Evolutionary conservation across 2,113 vertebrate species (phyloP), one percentile per base, ranked within the genome.

Genomic region (Istiophorus platypterus): DNA sequence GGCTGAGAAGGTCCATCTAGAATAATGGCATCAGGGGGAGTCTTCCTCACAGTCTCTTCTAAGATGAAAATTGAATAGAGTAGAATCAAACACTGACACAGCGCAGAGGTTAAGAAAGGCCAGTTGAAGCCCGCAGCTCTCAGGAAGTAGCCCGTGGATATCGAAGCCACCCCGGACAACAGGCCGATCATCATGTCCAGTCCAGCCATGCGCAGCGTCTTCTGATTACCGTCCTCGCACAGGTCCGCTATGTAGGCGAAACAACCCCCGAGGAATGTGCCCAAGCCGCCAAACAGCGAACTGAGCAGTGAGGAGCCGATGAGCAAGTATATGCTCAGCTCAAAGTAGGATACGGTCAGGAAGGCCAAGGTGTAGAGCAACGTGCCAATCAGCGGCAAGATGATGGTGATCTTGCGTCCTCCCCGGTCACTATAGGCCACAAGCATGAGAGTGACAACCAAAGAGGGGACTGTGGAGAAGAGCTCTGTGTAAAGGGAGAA

Each of bases 231-330:
- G 26, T 96, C 94, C 0, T 95, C 90, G 34, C 96, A 97, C 26
- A 96, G 80, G 27, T 99, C 98, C 1, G 97, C 97, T 68, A 99
- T 90, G 51, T 97, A 99, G 63, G 98, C 96, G 74, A 98, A 97
- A 76, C 96, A 96, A 64, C 96, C 97, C 2, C 97, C 97, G 4
- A 97, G 87, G 61, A 99, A 96, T 2, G 98, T 96, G 14, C 95
- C 95, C 1, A 94, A 51, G 6, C 97, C 96, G 0, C 98, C 98
- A 52, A 96, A 97, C 58, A 99, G 80, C 7, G 97, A 95, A 52
- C 90, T 92, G 70, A 96, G 1, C 12, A 98, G 92, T 2, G 93
- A 72, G 2, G 96, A 91, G 7, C 78, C 93, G 6, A 97, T 95
- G 2, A 99, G 87, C 73, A 98, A 15, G 85, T 96, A 96, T 47